A percentile compares a stretch with the other conserved stretches of the same genome.
Evolutionary conservation across 2,113 vertebrate genomes (phyloP).

Genomic region (Syrmaticus mikado): DNA sequence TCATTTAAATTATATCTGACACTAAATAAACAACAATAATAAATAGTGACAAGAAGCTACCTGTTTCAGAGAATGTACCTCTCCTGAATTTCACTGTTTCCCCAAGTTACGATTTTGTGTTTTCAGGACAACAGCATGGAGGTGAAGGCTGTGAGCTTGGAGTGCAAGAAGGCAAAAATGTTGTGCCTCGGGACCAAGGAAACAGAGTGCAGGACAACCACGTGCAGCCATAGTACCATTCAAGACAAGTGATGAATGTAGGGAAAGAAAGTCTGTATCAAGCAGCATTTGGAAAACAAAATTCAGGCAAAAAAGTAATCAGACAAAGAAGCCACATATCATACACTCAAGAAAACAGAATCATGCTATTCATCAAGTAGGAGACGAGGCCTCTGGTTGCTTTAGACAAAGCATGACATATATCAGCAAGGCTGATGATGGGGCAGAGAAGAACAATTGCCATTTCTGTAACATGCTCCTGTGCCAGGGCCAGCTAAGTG

Average conservation of each 20-base stretch:
- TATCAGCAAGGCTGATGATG: background rate
- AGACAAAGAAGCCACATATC: background rate
- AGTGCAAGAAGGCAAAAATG: background rate
- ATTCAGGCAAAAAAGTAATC: background rate
- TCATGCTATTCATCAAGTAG: background rate
- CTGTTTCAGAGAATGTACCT: background rate
- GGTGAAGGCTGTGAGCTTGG: accelerated
- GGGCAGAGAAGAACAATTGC: background rate
- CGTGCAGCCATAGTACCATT: accelerated
- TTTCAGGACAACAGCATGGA: background rate
- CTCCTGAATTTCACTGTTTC: background rate
- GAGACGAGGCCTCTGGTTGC: background rate
- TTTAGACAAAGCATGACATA: background rate
- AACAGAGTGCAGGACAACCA: background rate
- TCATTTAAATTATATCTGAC: background rate
- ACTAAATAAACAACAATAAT: constrained; percentile 1
- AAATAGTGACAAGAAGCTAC: background rate
- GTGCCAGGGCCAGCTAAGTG: background rate
- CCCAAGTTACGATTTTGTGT: accelerated
- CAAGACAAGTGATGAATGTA: background rate
- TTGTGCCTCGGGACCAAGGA: background rate
- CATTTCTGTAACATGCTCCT: background rate
- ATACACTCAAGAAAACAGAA: background rate
- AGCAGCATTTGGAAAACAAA: background rate
- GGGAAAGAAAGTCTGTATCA: background rate